These are phyloP conservation scores for Phymastichus coffea DNA, from an alignment of 1,140 invertebrate species.

Conservation along the genomic window DNA sequence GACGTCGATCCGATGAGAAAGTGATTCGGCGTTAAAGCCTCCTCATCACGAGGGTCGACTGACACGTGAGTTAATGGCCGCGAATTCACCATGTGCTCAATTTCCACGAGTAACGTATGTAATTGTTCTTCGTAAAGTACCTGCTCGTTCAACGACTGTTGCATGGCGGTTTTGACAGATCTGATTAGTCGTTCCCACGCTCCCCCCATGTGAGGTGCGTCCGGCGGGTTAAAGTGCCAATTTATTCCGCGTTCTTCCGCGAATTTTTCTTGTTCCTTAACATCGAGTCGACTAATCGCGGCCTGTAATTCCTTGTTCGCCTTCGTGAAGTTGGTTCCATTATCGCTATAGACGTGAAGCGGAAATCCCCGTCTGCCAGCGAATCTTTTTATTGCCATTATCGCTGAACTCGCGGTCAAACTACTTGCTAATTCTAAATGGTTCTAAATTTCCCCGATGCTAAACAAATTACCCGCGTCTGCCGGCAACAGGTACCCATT, in stretches of 20 bases:
- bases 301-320: constrained; percentile 10
- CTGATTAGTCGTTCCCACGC: too few species aligned
- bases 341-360: not conserved
- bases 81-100: too few species aligned
- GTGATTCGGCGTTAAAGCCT: constrained; percentile 38
- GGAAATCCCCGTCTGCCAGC: not conserved
- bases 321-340: constrained; percentile 10
- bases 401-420: not conserved
- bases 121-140: not conserved
- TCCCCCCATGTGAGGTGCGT: too few species aligned
- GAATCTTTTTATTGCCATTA: constrained; percentile 3
- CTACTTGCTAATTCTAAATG: not conserved
- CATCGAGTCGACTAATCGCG: not conserved
- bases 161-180: constrained; percentile 31
- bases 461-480: too few species aligned
- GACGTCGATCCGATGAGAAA: constrained; percentile 35
- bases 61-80: too few species aligned
- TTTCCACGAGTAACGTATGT: too few species aligned
- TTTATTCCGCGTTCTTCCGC: not conserved
- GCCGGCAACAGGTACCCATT: too few species aligned
- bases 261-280: not conserved
- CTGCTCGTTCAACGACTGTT: not conserved
- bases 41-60: not conserved
- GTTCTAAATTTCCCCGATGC: too few species aligned
- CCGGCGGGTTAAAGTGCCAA: constrained; percentile 40